phyloP scores from a whole-genome alignment of 2,797 vertebrate genomes.

The Sparidentex hasta region DNA sequence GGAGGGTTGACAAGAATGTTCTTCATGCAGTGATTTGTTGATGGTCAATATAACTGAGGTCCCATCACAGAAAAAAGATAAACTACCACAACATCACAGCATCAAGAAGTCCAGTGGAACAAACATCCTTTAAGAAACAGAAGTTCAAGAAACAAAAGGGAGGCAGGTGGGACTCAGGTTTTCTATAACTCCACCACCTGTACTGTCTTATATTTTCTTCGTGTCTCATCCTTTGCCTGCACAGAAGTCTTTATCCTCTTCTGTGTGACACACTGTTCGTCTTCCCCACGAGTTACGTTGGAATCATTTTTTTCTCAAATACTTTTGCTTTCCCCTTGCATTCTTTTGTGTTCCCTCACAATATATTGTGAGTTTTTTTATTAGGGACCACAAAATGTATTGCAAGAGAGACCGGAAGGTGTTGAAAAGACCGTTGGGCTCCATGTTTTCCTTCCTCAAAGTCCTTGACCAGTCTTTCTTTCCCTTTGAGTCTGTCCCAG shows the following conservation, averaged over 20 bases:
- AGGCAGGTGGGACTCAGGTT: not conserved
- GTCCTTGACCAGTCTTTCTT: not conserved
- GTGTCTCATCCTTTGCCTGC: not conserved
- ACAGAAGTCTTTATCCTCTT: not conserved
- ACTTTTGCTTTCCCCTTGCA: not conserved
- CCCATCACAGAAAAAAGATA: not conserved
- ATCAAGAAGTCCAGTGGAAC: not conserved
- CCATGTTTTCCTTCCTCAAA: not conserved
- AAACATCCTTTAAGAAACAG: not conserved
- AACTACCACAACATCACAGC: not conserved
- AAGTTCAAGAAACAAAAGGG: not conserved
- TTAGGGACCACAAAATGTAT: too few species aligned
- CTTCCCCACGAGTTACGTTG: not conserved
- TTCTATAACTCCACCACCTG: not conserved
- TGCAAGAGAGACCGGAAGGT: rapidly evolving
- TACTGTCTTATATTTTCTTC: too few species aligned
- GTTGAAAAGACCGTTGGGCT: not conserved
- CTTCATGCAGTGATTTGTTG: not conserved
- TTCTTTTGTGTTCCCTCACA: not conserved
- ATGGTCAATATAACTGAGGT: not conserved
- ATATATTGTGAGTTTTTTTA: not conserved
- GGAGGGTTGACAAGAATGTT: not conserved
- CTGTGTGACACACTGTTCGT: not conserved
- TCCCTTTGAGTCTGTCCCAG: not conserved
- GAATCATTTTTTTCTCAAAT: not conserved